Percentiles rank a stretch among this genome's conserved stretches.
Conservation (phyloP, 53 echinoderm and acorn worm species). For the Luidia sarsii region DNA sequence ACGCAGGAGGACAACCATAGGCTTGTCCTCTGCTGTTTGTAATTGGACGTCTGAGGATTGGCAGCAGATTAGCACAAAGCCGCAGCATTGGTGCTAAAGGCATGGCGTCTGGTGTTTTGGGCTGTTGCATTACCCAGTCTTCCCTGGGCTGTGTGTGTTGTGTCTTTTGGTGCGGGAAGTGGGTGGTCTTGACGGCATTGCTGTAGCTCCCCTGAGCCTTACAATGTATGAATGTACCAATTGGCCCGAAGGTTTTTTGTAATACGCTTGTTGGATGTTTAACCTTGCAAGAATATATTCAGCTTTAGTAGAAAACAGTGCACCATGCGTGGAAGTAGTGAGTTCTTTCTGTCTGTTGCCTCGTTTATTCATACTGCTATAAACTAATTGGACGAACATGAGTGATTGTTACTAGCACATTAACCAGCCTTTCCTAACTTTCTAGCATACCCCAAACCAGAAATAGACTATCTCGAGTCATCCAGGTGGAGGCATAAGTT, state of each 20-base stretch:
- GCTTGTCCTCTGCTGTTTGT: constrained; percentile 28
- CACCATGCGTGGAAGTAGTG: background rate
- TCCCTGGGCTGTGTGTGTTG: too few relatives aligned
- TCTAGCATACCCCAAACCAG: too few relatives aligned
- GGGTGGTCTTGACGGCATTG: too few relatives aligned
- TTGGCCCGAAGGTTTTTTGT: constrained; percentile 54
- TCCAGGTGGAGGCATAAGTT: too few relatives aligned
- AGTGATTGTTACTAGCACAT: too few relatives aligned
- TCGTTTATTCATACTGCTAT: too few relatives aligned
- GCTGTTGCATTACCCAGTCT: constrained; percentile 11
- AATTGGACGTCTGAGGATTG: background rate
- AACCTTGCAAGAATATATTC: constrained; percentile 73
- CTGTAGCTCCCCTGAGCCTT: constrained; percentile 27
- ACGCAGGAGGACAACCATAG: too few relatives aligned
- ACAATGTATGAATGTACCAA: constrained; percentile 42
- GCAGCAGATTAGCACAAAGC: constrained; percentile 34
- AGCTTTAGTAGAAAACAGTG: constrained; percentile 69
- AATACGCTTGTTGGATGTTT: constrained; percentile 63
- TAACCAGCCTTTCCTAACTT: too few relatives aligned
- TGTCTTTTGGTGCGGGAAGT: constrained; percentile 12
- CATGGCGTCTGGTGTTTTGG: constrained; percentile 15
- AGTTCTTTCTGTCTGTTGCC: background rate
- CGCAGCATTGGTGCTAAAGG: constrained; percentile 8
- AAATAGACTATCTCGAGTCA: too few relatives aligned
- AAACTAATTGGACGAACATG: too few relatives aligned